Base-by-base conservation (phyloP, 2,888 invertebrate genomes). In the Polymixis flavicincta region DNA sequence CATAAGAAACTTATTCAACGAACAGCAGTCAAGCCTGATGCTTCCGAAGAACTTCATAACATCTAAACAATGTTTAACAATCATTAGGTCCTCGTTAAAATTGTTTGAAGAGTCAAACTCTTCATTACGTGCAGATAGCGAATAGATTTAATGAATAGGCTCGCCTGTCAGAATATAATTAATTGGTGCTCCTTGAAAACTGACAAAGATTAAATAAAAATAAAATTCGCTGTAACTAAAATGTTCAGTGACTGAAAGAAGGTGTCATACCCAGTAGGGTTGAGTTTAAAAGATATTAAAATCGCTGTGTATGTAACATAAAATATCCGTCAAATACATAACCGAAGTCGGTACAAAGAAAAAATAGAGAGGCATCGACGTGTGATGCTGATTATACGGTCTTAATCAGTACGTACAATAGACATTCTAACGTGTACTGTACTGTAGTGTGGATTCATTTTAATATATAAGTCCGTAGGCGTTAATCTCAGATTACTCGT, bases 71-170 rank as follows among this genome's bases (percentile, higher is more conserved):
- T 66, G n/a, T 45, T 60, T 32, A 66, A 66, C 55, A 52, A 25
- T 66, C 42, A 69, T 69, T 72, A 28, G n/a, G 14, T 42, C 7
- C 61, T 78, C 77, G 68, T 60, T 80, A 72, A 82, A 52, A 64
- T 72, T 66, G 64, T 68, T 74, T n/a, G 32, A 57, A 71, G 54
- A 71, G 45, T 54, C 37, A n/a, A 50, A 64, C 17, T 68, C 59
- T 52, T 59, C 52, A 67, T 63, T 57, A 77, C 54, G 14, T 64
- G 22, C 22, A 25, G 57, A 71, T 37, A 65, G 37, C 67, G 61
- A 59, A 37, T n/a, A 52, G 13, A 60, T n/a, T 55, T 78, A 71
- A 63, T 76, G 2, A 81, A 42, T 67, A 25, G 64, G 48, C n/a
- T 52, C 22, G 32, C 13, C 17, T 55, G 25, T 9, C n/a, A 7